Base-by-base conservation (phyloP, 2,113 vertebrate genomes). In the Heteronetta atricapilla region DNA sequence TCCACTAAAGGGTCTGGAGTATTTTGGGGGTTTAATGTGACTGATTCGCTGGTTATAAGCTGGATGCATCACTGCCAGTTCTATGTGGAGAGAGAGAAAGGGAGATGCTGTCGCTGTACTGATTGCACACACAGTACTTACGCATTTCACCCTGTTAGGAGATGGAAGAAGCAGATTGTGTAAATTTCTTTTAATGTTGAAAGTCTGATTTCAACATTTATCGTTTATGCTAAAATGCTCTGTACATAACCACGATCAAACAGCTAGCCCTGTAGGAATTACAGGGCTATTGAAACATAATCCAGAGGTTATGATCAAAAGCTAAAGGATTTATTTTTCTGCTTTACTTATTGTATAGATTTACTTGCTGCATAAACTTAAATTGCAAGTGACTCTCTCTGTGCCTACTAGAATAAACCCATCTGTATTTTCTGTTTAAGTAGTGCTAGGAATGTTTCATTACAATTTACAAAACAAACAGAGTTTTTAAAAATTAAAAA, bases 131-230 rank as follows among this genome's bases (percentile, higher is more conserved):
- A 0, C 69, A 26, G 46, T 78, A 33, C 46, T 69, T 82, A 14
- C 0, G 0, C 38, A 31, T 70, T 58, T 79, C 48, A 60, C 13
- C 85, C 53, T 92, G 25, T 63, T 83, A 89, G 52, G 26, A 70
- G 42, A 17, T 52, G n/a, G 20, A 90, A 81, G 52, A 90, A 81
- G 29, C 77, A 84, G 38, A 64, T 78, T 75, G 52, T 78, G 2
- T 78, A 59, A 80, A 31, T 55, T 14, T 60, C 38, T 64, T 53
- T 33, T 4, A 44, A 70, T 25, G 26, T 72, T 90, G 81, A 79
- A 92, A 94, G 82, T 93, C 20, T 73, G 70, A 31, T 60, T 76
- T n/a, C n/a, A n/a, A n/a, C n/a, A n/a, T n/a, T n/a, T n/a, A n/a
- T n/a, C n/a, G n/a, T 93, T 85, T 85, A 44, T 64, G 34, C 58